Evolutionary conservation across 2,113 vertebrate genomes (phyloP).

Genomic region (Callaeas wilsoni): DNA sequence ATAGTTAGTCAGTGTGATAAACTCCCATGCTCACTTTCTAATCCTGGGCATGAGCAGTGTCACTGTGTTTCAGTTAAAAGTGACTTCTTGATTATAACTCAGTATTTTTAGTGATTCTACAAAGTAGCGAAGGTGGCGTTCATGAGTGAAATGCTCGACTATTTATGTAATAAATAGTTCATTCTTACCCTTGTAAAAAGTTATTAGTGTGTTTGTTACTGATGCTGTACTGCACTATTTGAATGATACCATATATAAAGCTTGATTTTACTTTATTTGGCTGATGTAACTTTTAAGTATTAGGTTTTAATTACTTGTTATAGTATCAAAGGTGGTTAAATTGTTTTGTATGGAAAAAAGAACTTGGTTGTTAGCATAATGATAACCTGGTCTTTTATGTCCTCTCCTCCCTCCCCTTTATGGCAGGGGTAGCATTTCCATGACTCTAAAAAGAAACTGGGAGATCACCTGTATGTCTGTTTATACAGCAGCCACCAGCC

Average conservation of each 20-base stretch:
- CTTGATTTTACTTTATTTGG: background rate
- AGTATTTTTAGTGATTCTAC: background rate
- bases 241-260: background rate
- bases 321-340: background rate
- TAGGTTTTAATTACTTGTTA: background rate
- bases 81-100: background rate
- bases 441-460: background rate
- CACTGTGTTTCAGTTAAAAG: background rate
- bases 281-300: background rate
- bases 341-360: background rate
- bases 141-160: background rate
- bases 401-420: background rate
- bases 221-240: background rate
- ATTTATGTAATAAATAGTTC: background rate
- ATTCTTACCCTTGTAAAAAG: background rate
- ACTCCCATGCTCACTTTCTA: background rate
- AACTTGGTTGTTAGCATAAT: background rate
- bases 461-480: accelerated
- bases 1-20: background rate
- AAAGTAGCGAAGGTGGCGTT: background rate
- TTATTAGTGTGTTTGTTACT: background rate
- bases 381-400: background rate
- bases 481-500: background rate
- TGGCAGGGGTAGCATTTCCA: background rate
- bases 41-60: background rate